A percentile compares a stretch with the other conserved stretches of the same genome.
Evolutionary conservation across 2,797 vertebrate genomes (phyloP).

Genomic region (Epinephelus malabaricus): DNA sequence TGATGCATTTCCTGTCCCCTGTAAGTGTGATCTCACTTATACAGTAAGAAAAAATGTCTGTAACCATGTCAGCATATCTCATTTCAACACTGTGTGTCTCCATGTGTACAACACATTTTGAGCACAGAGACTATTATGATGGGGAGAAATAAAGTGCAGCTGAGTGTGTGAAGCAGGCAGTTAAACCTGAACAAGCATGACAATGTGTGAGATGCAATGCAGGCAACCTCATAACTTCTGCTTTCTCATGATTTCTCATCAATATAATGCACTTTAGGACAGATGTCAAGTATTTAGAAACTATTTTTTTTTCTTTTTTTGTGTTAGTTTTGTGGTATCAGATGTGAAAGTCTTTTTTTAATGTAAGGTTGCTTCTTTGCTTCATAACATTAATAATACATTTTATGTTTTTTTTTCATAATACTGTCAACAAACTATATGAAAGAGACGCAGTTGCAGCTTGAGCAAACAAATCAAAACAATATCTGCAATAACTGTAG

Average conservation of each 20-base stretch:
- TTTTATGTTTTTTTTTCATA: not conserved
- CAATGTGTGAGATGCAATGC: slow-evolving; percentile 4
- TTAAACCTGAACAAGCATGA: slow-evolving; percentile 14
- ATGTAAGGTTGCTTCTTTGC: not conserved
- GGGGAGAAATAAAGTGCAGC: slow-evolving; percentile 35
- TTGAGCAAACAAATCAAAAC: slow-evolving; percentile 8
- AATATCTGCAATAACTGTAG: not conserved
- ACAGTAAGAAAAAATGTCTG: slow-evolving; percentile 16
- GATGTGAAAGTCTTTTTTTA: not conserved
- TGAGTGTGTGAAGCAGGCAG: slow-evolving; percentile 15
- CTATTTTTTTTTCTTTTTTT: not conserved
- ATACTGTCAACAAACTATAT: not conserved
- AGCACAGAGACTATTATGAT: not conserved
- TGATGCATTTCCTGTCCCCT: slow-evolving; percentile 8
- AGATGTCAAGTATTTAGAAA: not conserved
- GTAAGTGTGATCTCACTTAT: slow-evolving; percentile 1
- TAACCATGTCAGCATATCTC: slow-evolving; percentile 14
- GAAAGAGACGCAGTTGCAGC: not conserved
- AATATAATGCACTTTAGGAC: not conserved
- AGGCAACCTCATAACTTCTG: not conserved
- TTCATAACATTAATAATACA: not conserved
- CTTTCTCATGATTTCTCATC: not conserved
- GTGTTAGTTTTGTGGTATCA: not conserved
- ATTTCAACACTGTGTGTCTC: slow-evolving; percentile 2
- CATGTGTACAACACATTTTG: slow-evolving; percentile 20